Evolutionary conservation across 2,113 vertebrate species (phyloP), one percentile per base, ranked within the genome.

Genomic region (Pandion haliaetus): DNA sequence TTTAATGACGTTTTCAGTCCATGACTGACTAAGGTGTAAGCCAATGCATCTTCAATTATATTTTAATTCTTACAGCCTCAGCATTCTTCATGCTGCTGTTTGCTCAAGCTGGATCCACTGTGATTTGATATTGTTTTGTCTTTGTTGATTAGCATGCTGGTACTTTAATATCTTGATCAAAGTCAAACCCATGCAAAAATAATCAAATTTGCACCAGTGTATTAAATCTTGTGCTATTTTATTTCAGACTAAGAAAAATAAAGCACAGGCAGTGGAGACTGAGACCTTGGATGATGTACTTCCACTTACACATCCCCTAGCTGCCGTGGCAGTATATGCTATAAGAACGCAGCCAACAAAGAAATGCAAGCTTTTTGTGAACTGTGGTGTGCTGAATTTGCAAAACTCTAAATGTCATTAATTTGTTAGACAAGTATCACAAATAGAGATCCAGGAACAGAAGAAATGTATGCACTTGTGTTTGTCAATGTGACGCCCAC

Each of bases 1-100:
- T 54, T 82, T 76, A 83, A 80, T 93, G 85, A 67, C 78, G 32
- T 90, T 95, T 94, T 72, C 76, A 80, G 80, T 59, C 89, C 66
- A 55, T 76, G 89, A 80, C 82, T 76, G 89, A 80, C 82, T 45
- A 63, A 95, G 82, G 71, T 9, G 0, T 74, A n/a, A 73, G 70
- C 65, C 61, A 62, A 36, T 76, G 74, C 45, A 55, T 90, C 55
- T 92, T 90, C 92, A 73, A 66, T 92, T 76, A 82, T 42, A 19
- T 74, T 78, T 74, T 82, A 32, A 85, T 90, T 85, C 82, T 19
- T 58, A 47, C 0, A 1, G 54, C 70, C 69, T 92, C 82, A 78
- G 69, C 55, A 14, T 90, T 90, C 50, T 49, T 84, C 55, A 24
- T 54, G 49, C 26, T 87, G 54, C 69, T 70, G 14, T 87, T 86